Evolutionary conservation across 2,113 vertebrate genomes (phyloP).

Genomic region (Hyla sarda): DNA sequence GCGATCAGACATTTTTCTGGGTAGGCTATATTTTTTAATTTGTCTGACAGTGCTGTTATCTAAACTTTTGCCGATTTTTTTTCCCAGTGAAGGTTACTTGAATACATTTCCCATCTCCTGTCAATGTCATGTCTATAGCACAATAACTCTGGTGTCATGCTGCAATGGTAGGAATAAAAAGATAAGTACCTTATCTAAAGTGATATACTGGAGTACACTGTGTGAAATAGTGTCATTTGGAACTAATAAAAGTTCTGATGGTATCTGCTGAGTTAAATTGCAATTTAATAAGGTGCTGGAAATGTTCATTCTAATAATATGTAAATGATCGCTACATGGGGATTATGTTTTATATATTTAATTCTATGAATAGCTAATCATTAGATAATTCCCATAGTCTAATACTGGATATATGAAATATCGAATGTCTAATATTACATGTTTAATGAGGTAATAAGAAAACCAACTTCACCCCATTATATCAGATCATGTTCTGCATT

Average conservation of each 20-base stretch:
- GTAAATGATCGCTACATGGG: not conserved
- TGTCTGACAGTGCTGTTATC: conserved; percentile 37
- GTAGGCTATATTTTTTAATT: conserved; percentile 36
- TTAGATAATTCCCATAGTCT: no score
- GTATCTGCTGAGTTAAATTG: not conserved
- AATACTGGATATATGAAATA: no score
- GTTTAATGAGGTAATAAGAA: no score
- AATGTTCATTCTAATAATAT: conserved; percentile 11
- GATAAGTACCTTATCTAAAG: conserved; percentile 49
- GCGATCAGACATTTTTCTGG: conserved; percentile 11
- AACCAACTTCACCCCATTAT: no score
- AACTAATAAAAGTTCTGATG: conserved; percentile 4
- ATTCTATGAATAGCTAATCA: no score
- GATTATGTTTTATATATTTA: conserved; percentile 6
- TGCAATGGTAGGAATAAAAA: conserved; percentile 19
- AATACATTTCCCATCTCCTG: conserved; percentile 31
- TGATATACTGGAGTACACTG: conserved; percentile 17
- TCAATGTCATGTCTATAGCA: conserved; percentile 41
- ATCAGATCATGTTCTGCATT: no score
- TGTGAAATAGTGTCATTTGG: conserved; percentile 24
- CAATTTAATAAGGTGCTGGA: not conserved
- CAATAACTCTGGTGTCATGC: conserved; percentile 27
- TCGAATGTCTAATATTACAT: no score
- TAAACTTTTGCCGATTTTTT: conserved; percentile 39
- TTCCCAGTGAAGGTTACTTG: conserved; percentile 34